Conservation (phyloP, 2,797 vertebrate species). For the Oophaga sylvatica region DNA sequence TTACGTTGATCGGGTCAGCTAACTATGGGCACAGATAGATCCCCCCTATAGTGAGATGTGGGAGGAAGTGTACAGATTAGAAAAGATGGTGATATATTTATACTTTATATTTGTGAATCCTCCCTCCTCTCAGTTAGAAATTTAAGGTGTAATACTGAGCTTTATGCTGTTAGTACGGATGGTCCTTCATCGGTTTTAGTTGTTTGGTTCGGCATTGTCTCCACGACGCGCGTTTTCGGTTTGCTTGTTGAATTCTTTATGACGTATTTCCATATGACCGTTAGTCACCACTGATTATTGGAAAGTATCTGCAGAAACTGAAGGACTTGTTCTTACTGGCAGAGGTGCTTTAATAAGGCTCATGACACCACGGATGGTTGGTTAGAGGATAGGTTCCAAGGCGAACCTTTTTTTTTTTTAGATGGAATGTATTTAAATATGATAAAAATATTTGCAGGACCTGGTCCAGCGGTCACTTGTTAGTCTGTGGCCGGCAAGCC, state of each 20-base stretch:
- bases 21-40: background rate
- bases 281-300: background rate
- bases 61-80: background rate
- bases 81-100: constrained; percentile 8
- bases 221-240: background rate
- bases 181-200: background rate
- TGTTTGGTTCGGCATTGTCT: background rate
- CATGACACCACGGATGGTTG: background rate
- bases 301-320: background rate
- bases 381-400: background rate
- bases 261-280: background rate
- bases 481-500: too few species aligned
- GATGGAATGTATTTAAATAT: background rate
- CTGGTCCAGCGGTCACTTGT: too few species aligned
- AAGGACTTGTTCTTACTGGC: background rate
- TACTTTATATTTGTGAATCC: background rate
- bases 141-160: constrained; percentile 10
- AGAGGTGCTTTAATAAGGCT: constrained; percentile 14
- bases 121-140: background rate
- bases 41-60: background rate
- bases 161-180: constrained; percentile 19
- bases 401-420: background rate
- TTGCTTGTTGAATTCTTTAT: background rate
- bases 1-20: constrained; percentile 16
- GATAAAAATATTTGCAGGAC: too few species aligned